Percentiles rank a stretch among this genome's conserved stretches.
These are phyloP conservation scores for Hyles lineata DNA, from an alignment of 2,888 invertebrate genomes.

Conservation along the genomic window DNA sequence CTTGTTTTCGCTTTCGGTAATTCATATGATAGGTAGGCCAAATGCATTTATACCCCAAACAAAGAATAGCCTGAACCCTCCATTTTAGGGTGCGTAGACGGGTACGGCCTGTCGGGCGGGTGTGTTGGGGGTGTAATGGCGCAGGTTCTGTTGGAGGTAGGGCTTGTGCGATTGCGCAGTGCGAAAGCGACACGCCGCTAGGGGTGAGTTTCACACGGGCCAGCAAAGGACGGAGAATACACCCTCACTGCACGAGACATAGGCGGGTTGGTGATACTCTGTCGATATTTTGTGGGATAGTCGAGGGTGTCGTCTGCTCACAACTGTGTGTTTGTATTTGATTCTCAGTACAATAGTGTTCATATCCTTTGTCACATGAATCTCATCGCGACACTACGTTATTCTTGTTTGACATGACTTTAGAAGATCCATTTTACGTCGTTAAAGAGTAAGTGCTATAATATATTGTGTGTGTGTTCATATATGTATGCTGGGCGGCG, in stretches of 20 bases:
- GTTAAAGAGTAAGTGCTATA: constrained; percentile 96
- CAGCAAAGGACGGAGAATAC: constrained; percentile 75
- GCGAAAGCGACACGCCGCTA: constrained; percentile 51
- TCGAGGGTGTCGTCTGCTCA: constrained; percentile 62
- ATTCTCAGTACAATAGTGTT: constrained; percentile 43
- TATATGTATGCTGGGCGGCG: constrained; percentile 11
- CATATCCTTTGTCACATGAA: constrained; percentile 63
- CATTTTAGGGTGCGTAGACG: neutral
- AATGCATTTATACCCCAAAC: neutral
- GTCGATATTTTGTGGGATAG: constrained; percentile 82
- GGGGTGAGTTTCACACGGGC: constrained; percentile 58
- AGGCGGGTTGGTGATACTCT: constrained; percentile 66
- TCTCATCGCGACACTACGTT: constrained; percentile 56
- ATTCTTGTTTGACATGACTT: constrained; percentile 93
- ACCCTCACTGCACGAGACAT: constrained; percentile 66
- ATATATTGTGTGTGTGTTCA: neutral
- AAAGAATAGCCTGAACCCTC: neutral
- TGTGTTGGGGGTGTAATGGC: constrained; percentile 16
- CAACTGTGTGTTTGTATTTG: constrained; percentile 52
- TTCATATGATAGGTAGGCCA: neutral
- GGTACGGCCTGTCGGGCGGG: neutral
- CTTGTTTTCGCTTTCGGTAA: neutral
- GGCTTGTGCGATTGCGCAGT: constrained; percentile 69
- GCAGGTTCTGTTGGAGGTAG: neutral
- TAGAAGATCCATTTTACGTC: constrained; percentile 99